These are phyloP conservation scores for Ptychadena robeensis DNA, from an alignment of 2,797 vertebrate genomes.

Conservation along the genomic window DNA sequence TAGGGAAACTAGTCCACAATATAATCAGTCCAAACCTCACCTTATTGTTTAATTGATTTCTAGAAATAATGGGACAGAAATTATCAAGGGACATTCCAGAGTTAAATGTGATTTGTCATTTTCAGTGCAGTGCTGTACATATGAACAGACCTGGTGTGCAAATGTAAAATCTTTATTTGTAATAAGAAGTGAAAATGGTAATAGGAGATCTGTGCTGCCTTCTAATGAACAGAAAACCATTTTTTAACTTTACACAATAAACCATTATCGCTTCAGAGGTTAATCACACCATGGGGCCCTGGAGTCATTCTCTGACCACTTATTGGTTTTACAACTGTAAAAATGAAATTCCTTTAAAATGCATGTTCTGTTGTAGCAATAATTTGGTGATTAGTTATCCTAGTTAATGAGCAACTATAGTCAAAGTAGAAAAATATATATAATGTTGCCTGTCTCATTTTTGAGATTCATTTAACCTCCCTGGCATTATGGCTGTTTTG, in stretches of 20 bases:
- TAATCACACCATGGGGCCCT: neutral
- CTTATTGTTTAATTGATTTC: neutral
- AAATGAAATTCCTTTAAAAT: neutral
- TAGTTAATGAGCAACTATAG: no score
- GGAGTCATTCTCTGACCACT: neutral
- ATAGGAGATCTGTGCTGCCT: neutral
- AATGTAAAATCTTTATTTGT: neutral
- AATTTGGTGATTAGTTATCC: neutral
- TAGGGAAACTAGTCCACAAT: neutral
- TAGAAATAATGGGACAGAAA: neutral
- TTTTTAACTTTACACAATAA: neutral
- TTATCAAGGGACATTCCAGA: neutral
- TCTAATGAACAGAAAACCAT: neutral
- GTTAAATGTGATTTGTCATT: neutral
- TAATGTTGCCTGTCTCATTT: no score
- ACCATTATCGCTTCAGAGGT: neutral
- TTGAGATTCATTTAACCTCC: no score
- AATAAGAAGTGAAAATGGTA: neutral
- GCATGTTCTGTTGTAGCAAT: neutral
- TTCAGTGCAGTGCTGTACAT: neutral
- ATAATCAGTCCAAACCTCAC: neutral
- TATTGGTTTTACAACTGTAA: neutral
- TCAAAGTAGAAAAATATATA: no score
- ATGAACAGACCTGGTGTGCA: no score
- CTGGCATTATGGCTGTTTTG: no score